Evolutionary conservation across 92 coral and sea anemone genomes (phyloP).

Genomic region (Epizoanthus rinbou): DNA sequence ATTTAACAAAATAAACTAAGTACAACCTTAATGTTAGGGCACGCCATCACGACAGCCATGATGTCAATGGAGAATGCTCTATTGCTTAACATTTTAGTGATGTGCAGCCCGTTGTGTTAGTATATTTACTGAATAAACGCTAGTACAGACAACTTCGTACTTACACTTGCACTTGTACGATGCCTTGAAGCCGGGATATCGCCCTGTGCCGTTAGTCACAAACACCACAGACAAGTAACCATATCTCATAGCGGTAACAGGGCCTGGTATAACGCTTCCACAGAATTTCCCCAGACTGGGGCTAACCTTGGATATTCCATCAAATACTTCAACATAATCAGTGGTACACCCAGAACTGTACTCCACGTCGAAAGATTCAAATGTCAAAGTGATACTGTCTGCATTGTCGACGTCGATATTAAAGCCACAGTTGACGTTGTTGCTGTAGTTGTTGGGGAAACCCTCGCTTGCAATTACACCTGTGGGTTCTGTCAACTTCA

Average conservation of each 20-base stretch:
- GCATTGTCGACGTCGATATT: not conserved
- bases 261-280: constrained; percentile 13
- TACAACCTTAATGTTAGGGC: too few species aligned
- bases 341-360: constrained; percentile 25
- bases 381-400: constrained; percentile 3
- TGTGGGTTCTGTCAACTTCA: not conserved
- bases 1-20: too few species aligned
- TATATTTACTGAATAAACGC: too few species aligned
- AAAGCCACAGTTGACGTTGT: constrained; percentile 19
- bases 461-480: constrained; percentile 43
- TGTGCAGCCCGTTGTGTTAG: too few species aligned
- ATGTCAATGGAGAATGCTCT: too few species aligned
- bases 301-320: constrained; percentile 25
- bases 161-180: constrained; percentile 33
- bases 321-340: constrained; percentile 39
- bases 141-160: not conserved
- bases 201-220: constrained; percentile 21
- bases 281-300: constrained; percentile 39
- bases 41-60: too few species aligned
- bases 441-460: constrained; percentile 41
- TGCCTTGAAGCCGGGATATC: constrained; percentile 37
- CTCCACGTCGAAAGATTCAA: constrained; percentile 23
- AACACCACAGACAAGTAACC: constrained; percentile 31
- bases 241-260: constrained; percentile 21
- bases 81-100: too few species aligned